Conservation (phyloP, 35 echinoderm and acorn worm species). For the Heliocidaris erythrogramma region DNA sequence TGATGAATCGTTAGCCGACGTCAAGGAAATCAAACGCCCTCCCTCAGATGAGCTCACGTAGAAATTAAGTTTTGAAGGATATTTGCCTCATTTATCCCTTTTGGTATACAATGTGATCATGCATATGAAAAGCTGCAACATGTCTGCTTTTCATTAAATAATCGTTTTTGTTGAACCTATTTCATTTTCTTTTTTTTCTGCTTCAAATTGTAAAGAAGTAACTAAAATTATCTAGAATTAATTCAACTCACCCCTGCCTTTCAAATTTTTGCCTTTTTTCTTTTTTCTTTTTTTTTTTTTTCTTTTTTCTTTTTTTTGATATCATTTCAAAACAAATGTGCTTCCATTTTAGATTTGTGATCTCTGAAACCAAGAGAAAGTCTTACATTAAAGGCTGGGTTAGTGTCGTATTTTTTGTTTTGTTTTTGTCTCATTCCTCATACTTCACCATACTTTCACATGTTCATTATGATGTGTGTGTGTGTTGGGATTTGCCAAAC, state of each 20-base stretch:
- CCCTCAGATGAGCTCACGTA: neutral
- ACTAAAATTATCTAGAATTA: neutral
- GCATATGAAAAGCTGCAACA: neutral
- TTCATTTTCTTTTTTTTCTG: neutral
- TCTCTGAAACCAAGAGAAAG: neutral
- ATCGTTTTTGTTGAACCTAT: neutral
- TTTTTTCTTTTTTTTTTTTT: neutral
- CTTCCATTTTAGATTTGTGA: slow-evolving; percentile 40
- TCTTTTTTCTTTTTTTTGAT: neutral
- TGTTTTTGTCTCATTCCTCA: neutral
- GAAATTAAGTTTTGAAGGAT: neutral
- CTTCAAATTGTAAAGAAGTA: neutral
- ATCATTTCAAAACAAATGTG: slow-evolving; percentile 4
- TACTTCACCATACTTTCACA: neutral
- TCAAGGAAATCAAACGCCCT: neutral
- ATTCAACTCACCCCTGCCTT: slow-evolving; percentile 27
- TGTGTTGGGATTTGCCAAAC: slow-evolving; percentile 5
- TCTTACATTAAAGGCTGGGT: neutral
- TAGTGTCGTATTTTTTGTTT: neutral
- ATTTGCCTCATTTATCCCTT: neutral
- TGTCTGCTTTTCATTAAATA: neutral
- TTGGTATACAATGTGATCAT: neutral
- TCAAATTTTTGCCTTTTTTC: slow-evolving; percentile 19
- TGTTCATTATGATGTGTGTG: slow-evolving; percentile 10
- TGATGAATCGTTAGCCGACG: neutral